phyloP scores from a whole-genome alignment of 2,113 vertebrate species.

The Nothoprocta perdicaria region DNA sequence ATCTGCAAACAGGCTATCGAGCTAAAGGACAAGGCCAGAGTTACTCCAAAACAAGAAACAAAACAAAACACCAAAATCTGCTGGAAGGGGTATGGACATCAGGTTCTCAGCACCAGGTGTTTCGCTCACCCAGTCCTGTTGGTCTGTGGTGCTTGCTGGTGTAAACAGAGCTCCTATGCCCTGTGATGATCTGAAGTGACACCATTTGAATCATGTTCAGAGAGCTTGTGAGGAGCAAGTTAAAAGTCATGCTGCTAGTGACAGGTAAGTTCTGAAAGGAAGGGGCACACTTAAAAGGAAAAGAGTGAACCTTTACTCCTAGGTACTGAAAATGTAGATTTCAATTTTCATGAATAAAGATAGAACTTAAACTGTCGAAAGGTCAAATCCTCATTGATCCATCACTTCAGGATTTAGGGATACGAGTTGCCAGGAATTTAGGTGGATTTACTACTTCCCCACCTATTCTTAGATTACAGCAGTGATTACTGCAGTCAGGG shows the following conservation, averaged over 20 bases:
- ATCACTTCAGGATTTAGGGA: background rate
- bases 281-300: background rate
- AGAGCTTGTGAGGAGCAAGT: background rate
- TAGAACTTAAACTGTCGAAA: background rate
- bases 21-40: background rate
- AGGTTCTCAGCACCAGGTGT: background rate
- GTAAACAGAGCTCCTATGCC: background rate
- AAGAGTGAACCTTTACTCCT: background rate
- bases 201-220: background rate
- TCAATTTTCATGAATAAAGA: background rate
- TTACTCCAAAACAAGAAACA: background rate
- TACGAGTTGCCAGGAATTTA: background rate
- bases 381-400: background rate
- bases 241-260: background rate
- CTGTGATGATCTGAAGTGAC: background rate
- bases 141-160: fast-evolving
- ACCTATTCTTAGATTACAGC: background rate
- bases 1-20: background rate
- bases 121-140: background rate
- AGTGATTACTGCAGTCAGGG: background rate
- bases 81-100: background rate
- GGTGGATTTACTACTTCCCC: background rate
- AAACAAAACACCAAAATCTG: background rate
- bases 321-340: background rate
- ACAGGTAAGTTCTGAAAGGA: background rate